Evolutionary conservation across 92 coral and sea anemone genomes (phyloP).

Genomic region (Pocillopora grandis): DNA sequence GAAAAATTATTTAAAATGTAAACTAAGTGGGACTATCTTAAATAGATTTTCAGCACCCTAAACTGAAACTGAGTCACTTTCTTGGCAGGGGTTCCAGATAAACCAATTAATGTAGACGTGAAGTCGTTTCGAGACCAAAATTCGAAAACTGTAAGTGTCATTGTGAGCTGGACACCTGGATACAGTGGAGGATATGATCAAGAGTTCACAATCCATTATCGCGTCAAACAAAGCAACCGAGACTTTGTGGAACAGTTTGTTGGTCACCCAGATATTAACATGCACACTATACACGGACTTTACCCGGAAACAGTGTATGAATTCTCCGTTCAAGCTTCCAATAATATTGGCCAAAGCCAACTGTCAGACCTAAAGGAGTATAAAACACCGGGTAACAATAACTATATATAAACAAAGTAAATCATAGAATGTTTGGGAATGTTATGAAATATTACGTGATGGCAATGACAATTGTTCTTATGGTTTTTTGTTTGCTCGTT

Average conservation of each 20-base stretch:
- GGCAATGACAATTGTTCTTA: not conserved
- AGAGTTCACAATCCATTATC: constrained; percentile 57
- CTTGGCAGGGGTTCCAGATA: constrained; percentile 67
- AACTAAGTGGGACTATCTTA: no score
- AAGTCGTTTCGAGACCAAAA: constrained; percentile 26
- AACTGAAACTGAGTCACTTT: not conserved
- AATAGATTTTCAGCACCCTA: no score
- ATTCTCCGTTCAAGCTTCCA: constrained; percentile 61
- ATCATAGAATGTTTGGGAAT: no score
- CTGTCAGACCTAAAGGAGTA: constrained; percentile 20
- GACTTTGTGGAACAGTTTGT: constrained; percentile 28
- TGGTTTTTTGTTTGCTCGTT: not conserved
- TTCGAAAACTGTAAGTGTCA: constrained; percentile 63
- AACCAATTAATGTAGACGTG: constrained; percentile 60
- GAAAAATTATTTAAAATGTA: no score
- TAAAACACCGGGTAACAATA: constrained; percentile 61
- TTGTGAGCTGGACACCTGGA: constrained; percentile 81
- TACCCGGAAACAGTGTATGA: constrained; percentile 69
- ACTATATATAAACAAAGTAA: no score
- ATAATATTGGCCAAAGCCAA: constrained; percentile 49
- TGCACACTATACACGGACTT: constrained; percentile 52
- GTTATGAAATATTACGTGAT: no score
- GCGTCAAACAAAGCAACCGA: constrained; percentile 18
- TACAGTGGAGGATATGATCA: constrained; percentile 74
- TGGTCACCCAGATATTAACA: constrained; percentile 32